These are phyloP conservation scores for Cyclargus thomasi DNA, from an alignment of 1,140 invertebrate species.

Conservation along the genomic window DNA sequence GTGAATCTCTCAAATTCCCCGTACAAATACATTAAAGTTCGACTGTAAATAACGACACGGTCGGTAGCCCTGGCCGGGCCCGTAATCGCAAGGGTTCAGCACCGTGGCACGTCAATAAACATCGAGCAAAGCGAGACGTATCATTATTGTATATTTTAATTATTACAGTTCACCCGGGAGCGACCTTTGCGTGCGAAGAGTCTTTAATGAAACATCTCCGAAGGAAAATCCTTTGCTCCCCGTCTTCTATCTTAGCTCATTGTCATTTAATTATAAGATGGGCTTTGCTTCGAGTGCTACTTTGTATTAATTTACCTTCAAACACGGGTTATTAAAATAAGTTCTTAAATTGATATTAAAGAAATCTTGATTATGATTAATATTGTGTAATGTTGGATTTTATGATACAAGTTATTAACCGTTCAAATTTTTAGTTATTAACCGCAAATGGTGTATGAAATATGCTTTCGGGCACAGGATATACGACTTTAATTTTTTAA, in stretches of 20 bases:
- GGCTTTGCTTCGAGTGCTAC: neutral
- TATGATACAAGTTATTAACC: neutral
- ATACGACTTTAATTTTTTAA: no score
- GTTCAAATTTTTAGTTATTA: no score
- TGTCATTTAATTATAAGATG: slow-evolving; percentile 12
- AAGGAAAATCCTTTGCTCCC: slow-evolving; percentile 6
- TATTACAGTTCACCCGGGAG: slow-evolving; percentile 46
- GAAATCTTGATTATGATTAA: neutral
- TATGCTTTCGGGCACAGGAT: no score
- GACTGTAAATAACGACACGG: neutral
- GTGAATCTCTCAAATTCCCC: neutral
- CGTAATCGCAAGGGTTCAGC: slow-evolving; percentile 57
- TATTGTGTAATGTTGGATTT: neutral
- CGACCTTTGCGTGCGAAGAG: slow-evolving; percentile 36
- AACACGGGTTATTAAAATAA: neutral
- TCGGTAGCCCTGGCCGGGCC: slow-evolving; percentile 32
- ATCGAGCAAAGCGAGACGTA: slow-evolving; percentile 56
- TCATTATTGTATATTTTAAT: slow-evolving; percentile 68
- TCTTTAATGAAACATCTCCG: slow-evolving; percentile 35
- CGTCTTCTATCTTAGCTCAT: slow-evolving; percentile 18
- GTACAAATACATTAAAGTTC: neutral
- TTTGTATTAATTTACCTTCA: slow-evolving; percentile 3
- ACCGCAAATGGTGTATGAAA: no score
- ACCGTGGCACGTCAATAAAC: slow-evolving; percentile 54
- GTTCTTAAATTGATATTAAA: neutral